Evolutionary conservation across 2,113 vertebrate genomes (phyloP).

Genomic region (Passer domesticus): DNA sequence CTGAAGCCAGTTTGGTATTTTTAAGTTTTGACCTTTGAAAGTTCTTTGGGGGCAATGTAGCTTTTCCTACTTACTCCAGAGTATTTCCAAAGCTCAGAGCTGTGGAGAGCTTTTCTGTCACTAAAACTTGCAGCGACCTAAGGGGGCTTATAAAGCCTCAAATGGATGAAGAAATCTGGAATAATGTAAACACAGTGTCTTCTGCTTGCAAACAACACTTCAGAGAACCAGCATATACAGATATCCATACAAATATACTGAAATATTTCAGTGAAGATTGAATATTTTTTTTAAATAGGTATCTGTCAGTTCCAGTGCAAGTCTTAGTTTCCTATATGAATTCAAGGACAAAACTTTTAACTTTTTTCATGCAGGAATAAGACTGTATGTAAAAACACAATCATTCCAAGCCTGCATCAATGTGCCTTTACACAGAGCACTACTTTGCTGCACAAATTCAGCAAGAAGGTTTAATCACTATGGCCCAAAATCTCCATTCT

Average conservation of each 20-base stretch:
- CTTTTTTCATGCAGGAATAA: background rate
- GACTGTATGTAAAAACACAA: background rate
- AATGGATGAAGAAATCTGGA: background rate
- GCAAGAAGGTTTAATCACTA: background rate
- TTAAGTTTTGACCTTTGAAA: background rate
- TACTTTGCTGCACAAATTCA: background rate
- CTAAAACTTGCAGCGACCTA: background rate
- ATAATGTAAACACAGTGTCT: background rate
- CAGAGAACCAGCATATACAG: background rate
- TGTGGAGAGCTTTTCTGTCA: background rate
- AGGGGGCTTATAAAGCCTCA: background rate
- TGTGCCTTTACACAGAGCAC: background rate
- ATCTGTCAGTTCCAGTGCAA: background rate
- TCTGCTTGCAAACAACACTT: background rate
- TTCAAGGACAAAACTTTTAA: background rate
- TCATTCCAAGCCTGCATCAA: accelerated
- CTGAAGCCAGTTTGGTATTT: background rate
- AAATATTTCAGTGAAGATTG: background rate
- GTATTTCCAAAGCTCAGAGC: background rate
- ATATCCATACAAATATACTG: background rate
- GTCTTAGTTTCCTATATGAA: background rate
- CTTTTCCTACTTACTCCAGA: background rate
- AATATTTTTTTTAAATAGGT: background rate
- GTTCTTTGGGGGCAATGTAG: background rate
- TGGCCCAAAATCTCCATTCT: background rate